These are phyloP conservation scores for Virgularia gustaviana DNA, from an alignment of 92 coral and sea anemone species.

Conservation along the genomic window DNA sequence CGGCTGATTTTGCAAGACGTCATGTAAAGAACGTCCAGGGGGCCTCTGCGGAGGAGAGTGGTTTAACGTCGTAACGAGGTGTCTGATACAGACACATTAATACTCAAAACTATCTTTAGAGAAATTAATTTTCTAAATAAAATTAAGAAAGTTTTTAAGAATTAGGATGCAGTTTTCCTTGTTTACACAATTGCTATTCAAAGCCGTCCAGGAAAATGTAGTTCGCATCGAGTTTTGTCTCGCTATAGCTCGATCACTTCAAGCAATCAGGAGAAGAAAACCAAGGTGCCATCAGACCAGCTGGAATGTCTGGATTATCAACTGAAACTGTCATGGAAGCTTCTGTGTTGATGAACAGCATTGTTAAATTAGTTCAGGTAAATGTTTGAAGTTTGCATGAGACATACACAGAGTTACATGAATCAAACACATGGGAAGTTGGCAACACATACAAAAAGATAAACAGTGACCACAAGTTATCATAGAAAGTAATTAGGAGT, in stretches of 20 bases:
- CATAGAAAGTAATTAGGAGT: background rate
- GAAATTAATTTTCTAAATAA: no score
- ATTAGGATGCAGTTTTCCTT: no score
- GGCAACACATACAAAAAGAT: background rate
- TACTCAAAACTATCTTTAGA: background rate
- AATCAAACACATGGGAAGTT: background rate
- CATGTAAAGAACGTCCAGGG: no score
- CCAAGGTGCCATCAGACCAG: slow-evolving; percentile 22
- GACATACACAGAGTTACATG: background rate
- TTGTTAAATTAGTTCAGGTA: slow-evolving; percentile 87
- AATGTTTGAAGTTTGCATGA: background rate
- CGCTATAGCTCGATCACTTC: slow-evolving; percentile 10
- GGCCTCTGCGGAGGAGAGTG: no score
- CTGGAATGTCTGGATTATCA: slow-evolving; percentile 56
- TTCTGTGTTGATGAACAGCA: slow-evolving; percentile 74
- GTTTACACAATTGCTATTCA: background rate
- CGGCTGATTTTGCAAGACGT: no score
- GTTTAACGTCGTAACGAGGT: background rate
- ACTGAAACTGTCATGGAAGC: slow-evolving; percentile 78
- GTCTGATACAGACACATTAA: background rate
- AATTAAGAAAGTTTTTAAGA: no score
- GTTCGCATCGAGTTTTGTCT: background rate
- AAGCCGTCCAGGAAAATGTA: background rate
- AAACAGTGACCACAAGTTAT: background rate
- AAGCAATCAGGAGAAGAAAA: slow-evolving; percentile 24